Evolutionary conservation across 2,797 vertebrate genomes (phyloP).

Genomic region (Coilia nasus): DNA sequence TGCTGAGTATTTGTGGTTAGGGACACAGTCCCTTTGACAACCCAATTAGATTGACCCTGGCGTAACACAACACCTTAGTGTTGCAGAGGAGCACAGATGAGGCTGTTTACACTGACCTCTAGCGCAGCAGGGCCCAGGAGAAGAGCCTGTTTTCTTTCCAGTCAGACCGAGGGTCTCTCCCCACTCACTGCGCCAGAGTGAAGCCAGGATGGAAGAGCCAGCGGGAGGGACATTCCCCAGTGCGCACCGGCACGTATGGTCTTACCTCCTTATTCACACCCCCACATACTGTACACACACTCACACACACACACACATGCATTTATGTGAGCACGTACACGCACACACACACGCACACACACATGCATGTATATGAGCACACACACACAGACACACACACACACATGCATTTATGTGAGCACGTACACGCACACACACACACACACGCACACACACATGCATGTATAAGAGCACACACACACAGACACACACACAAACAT

Average conservation of each 20-base stretch:
- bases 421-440: constrained; percentile 25
- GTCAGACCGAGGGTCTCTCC: constrained; percentile 36
- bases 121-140: constrained; percentile 39
- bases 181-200: constrained; percentile 28
- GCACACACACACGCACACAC: constrained; percentile 32
- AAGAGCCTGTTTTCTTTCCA: constrained; percentile 47
- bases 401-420: neutral
- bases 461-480: neutral
- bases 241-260: neutral
- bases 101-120: constrained; percentile 50
- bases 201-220: neutral
- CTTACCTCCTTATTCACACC: neutral
- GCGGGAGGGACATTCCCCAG: constrained; percentile 26
- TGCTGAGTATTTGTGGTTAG: constrained; percentile 29
- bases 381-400: constrained; percentile 35
- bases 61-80: constrained; percentile 45
- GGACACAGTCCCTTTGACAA: constrained; percentile 47
- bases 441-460: constrained; percentile 28
- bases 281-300: constrained; percentile 31
- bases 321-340: constrained; percentile 32
- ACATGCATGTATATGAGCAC: no score
- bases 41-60: constrained; percentile 38
- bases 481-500: neutral
- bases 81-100: constrained; percentile 41
- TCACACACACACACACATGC: constrained; percentile 30